Conservation (phyloP, 2,797 vertebrate species). For the Aldrovandia affinis region DNA sequence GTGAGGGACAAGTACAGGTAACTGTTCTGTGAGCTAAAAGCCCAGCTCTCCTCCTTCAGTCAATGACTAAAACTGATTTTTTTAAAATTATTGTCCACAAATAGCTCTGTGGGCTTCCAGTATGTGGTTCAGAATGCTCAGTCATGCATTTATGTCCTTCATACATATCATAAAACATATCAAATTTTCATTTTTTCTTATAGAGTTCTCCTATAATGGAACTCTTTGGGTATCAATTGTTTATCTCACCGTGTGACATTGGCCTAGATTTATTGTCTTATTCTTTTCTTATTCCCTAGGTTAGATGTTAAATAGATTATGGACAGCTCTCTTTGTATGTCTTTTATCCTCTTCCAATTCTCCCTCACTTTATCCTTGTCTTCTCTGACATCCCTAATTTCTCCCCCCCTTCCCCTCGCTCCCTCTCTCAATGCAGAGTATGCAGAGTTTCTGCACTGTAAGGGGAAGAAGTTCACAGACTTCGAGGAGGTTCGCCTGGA, state of each 20-base stretch:
- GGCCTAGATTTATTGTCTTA: not conserved
- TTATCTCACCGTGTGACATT: slow-evolving; percentile 6
- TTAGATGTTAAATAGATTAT: not conserved
- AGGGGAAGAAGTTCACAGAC: slow-evolving; percentile 83
- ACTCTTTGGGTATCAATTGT: slow-evolving; percentile 4
- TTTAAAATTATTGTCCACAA: too few relatives aligned
- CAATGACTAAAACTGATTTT: not conserved
- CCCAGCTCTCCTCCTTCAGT: not conserved
- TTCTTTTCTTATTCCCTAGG: not conserved
- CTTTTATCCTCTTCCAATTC: not conserved
- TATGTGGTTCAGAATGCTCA: not conserved
- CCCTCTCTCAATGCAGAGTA: slow-evolving; percentile 58
- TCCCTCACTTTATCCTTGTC: not conserved
- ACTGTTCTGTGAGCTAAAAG: not conserved
- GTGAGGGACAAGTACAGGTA: not conserved
- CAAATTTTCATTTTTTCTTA: not conserved
- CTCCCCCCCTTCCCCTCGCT: not conserved
- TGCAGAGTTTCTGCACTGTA: slow-evolving; percentile 72
- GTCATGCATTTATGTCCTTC: not conserved
- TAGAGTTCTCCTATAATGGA: not conserved
- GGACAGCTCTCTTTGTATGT: not conserved
- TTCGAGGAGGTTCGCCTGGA: slow-evolving; percentile 88
- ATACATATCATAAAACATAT: not conserved
- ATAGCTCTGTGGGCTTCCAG: not conserved
- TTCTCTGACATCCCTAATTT: not conserved